Evolutionary conservation across 2,888 invertebrate species (phyloP).

Genomic region (Plagodis pulveraria): DNA sequence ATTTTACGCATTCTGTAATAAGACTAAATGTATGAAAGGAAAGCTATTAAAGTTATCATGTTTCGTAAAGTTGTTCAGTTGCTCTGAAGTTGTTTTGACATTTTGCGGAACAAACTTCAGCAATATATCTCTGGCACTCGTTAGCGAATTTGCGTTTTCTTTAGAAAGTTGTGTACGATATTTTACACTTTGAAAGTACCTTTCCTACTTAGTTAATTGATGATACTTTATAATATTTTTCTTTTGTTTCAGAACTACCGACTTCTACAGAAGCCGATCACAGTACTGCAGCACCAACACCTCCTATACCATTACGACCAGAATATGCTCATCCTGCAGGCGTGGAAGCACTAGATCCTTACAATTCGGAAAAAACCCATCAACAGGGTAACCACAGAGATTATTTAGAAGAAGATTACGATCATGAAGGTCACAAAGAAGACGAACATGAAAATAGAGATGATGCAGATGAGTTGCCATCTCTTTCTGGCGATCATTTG

Average conservation of each 20-base stretch:
- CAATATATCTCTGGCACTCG: conserved; percentile 3
- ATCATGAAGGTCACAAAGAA: conserved; percentile 75
- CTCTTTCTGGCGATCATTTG: conserved; percentile 77
- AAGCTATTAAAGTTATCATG: conserved; percentile 54
- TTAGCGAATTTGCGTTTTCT: neutral
- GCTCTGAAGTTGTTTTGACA: conserved; percentile 26
- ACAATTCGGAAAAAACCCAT: conserved; percentile 75
- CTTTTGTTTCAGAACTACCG: conserved; percentile 69
- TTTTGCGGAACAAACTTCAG: conserved; percentile 23
- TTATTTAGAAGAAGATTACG: conserved; percentile 80
- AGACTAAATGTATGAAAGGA: conserved; percentile 53
- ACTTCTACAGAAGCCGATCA: conserved; percentile 69
- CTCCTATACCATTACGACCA: conserved; percentile 71
- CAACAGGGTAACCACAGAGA: conserved; percentile 69
- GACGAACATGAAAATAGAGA: conserved; percentile 78
- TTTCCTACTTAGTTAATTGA: neutral
- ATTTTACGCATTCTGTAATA: conserved; percentile 55
- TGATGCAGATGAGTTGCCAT: conserved; percentile 78
- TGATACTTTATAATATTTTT: conserved; percentile 11
- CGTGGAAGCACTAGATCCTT: conserved; percentile 78
- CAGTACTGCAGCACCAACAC: conserved; percentile 62
- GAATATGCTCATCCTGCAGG: conserved; percentile 81
- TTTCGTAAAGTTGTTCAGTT: conserved; percentile 46
- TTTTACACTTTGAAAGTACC: neutral
- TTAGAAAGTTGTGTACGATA: no score